Base-by-base conservation (phyloP, 1,140 invertebrate genomes). In the Dryas iulia region DNA sequence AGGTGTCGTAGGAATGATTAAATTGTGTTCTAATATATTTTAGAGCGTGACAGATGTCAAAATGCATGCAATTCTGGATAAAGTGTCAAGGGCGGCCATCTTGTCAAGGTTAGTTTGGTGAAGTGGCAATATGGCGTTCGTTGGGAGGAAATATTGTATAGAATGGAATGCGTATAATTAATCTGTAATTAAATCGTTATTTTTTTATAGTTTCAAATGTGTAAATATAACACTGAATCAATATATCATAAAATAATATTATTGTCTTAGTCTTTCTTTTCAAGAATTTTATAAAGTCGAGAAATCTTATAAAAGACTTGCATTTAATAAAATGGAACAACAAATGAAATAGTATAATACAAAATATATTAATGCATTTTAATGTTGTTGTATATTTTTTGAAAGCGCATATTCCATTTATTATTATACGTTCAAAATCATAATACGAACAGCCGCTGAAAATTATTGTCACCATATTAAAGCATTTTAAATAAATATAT, bases 31-130 rank as follows among this genome's bases (percentile, higher is more conserved):
- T 82, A 79, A 70, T 79, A 47, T 47, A 82, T 90, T 90, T 73
- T 90, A 90, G 88, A 89, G 84, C 88, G 85, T 90, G 88, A 90
- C 82, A 86, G 81, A 82, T 80, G 76, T 81, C 86, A 86, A 84
- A 83, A 81, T 88, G 87, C 86, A 90, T 88, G 83, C 81, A 83
- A 82, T 83, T 83, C 77, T 83, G 83, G 82, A 79, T 84, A 84
- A 81, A 78, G 77, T 82, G 84, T 80, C 75, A 84, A 62, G 76
- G 74, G 83, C 79, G 71, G 86, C 82, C 86, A 87, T 87, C 87
- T 87, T 86, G 81, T 83, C 65, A 79, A 90, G 88, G 88, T 89
- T 77, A 64, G 35, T 69, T 73, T 52, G 59, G 3, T 52, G 24
- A 33, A 65, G 35, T 65, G 59, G 57, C 68, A 62, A 56, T 59